Conservation (phyloP, 1,140 invertebrate species). For the Lycorma delicatula region DNA sequence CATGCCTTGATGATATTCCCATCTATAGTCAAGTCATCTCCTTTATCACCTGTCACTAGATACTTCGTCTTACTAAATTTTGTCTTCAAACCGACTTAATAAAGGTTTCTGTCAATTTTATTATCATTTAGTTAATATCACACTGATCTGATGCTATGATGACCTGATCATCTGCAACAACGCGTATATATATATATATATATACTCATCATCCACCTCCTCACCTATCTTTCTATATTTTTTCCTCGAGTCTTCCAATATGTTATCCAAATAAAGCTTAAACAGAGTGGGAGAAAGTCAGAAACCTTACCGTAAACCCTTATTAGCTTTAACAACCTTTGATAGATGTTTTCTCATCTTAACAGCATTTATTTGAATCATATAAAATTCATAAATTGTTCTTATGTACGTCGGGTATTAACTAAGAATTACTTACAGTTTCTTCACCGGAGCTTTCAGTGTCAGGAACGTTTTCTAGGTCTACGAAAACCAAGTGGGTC, state of each 20-base stretch:
- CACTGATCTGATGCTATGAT: constrained; percentile 18
- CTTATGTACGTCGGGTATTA: not conserved
- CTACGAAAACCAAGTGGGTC: not conserved
- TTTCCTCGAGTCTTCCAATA: not conserved
- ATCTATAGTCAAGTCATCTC: too few species aligned
- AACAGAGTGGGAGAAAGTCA: not conserved
- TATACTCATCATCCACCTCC: not conserved
- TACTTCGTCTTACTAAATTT: too few species aligned
- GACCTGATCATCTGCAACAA: constrained; percentile 3
- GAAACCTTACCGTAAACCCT: not conserved
- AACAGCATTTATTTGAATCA: not conserved
- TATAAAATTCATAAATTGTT: not conserved
- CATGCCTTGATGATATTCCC: too few species aligned
- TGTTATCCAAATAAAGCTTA: not conserved
- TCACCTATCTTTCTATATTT: not conserved
- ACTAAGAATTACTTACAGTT: not conserved
- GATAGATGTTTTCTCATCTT: not conserved
- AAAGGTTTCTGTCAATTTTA: constrained; percentile 14
- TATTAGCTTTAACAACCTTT: not conserved
- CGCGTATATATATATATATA: not conserved
- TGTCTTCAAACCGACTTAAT: too few species aligned
- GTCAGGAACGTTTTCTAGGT: not conserved
- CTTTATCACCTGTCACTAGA: too few species aligned
- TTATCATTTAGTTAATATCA: constrained; percentile 22
- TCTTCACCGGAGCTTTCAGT: not conserved